Percentiles rank a stretch among this genome's conserved stretches.
Evolutionary conservation across 2,113 vertebrate species (phyloP).

Genomic region (Trichomycterus rosablanca): DNA sequence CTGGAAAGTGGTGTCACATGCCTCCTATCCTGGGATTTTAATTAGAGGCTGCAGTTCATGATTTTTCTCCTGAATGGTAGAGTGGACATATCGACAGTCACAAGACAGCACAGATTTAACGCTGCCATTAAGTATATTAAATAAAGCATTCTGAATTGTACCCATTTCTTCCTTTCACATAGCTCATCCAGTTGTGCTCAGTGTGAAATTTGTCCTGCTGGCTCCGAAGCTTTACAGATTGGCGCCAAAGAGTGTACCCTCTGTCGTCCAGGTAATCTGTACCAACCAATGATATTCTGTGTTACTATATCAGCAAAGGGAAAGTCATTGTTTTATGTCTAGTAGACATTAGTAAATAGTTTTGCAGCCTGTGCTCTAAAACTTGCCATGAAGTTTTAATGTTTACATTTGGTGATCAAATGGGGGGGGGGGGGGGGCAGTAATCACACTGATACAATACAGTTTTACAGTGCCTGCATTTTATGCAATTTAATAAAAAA

Average conservation of each 20-base stretch:
- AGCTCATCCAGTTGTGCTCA: slow-evolving; percentile 68
- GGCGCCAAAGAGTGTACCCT: slow-evolving; percentile 61
- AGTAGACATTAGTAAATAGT: no score
- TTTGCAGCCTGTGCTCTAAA: no score
- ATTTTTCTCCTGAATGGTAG: not conserved
- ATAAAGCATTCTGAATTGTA: not conserved
- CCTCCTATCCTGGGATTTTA: slow-evolving; percentile 7
- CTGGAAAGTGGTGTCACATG: slow-evolving; percentile 14
- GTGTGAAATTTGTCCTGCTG: slow-evolving; percentile 68
- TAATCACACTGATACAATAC: no score
- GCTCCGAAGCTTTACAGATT: slow-evolving; percentile 64
- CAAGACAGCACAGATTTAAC: not conserved
- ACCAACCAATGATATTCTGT: not conserved
- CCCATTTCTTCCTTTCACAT: slow-evolving; percentile 8
- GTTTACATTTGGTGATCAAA: no score
- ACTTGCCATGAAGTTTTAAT: no score
- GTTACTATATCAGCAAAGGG: no score
- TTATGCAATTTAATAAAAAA: no score
- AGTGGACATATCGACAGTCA: not conserved
- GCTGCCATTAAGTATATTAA: not conserved
- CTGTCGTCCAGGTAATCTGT: slow-evolving; percentile 73
- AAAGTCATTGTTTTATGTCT: no score
- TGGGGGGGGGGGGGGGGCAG: no score
- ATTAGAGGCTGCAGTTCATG: not conserved
- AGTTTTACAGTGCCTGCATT: no score